Conservation (phyloP, 2,113 vertebrate species). For the Menura novaehollandiae region DNA sequence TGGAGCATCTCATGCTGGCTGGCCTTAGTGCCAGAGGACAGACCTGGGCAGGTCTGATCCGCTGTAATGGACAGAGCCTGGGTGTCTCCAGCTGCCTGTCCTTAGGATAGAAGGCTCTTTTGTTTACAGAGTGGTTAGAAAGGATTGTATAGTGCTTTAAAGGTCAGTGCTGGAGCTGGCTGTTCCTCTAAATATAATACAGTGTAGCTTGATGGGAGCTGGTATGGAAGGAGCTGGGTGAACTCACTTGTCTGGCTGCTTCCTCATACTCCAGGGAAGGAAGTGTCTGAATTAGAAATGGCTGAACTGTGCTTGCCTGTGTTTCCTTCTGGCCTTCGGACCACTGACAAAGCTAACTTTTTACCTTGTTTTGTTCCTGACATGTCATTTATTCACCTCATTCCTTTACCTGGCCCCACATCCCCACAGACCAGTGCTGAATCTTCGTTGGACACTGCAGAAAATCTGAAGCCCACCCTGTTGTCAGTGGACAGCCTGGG, state of each 20-base stretch:
- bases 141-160: not conserved
- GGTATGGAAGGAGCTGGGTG: not conserved
- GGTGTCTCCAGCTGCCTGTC: not conserved
- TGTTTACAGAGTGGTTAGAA: not conserved
- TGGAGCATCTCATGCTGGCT: not conserved
- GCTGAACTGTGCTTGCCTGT: not conserved
- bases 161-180: not conserved
- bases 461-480: not conserved
- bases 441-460: not conserved
- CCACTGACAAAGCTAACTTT: not conserved
- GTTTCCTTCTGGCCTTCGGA: not conserved
- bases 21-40: not conserved
- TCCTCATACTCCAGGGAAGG: not conserved
- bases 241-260: not conserved
- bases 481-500: not conserved
- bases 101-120: not conserved
- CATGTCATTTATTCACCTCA: not conserved
- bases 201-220: not conserved
- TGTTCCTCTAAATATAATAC: not conserved
- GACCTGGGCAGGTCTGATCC: not conserved
- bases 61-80: not conserved
- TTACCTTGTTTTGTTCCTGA: not conserved
- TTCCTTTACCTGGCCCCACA: not conserved
- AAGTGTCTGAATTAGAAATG: not conserved
- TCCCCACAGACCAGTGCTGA: not conserved